Evolutionary conservation across 2,797 vertebrate species (phyloP).

Genomic region (Rhodeus uyekii): DNA sequence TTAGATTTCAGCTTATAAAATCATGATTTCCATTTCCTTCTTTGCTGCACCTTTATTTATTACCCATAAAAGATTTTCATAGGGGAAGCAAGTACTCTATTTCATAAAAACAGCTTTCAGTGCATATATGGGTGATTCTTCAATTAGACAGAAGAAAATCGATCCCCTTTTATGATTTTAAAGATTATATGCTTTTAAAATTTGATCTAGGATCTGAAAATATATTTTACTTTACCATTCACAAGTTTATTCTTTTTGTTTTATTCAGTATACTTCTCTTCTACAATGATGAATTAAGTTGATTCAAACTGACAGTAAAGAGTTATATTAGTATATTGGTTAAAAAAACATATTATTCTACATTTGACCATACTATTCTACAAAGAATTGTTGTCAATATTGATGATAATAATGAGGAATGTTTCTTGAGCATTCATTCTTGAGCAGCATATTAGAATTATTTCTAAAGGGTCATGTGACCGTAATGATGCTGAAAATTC

Average conservation of each 20-base stretch:
- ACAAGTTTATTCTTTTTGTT: not conserved
- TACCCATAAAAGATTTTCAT: conserved; percentile 43
- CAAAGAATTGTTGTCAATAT: not conserved
- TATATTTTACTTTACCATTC: not conserved
- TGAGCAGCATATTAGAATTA: not conserved
- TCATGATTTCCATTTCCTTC: conserved; percentile 62
- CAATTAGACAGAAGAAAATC: not conserved
- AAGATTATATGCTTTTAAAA: not conserved
- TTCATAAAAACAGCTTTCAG: conserved; percentile 5
- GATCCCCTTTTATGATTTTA: not conserved
- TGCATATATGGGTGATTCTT: not conserved
- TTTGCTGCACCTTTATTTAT: conserved; percentile 55
- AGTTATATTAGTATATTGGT: too few relatives aligned
- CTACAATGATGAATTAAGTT: not conserved
- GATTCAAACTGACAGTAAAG: not conserved
- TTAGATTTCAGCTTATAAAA: conserved; percentile 67
- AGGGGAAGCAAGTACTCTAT: not conserved
- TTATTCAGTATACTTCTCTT: not conserved
- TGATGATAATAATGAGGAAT: not conserved
- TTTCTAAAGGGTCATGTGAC: not conserved
- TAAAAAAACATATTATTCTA: not conserved
- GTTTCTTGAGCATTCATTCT: not conserved
- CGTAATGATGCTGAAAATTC: not conserved
- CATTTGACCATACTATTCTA: not conserved
- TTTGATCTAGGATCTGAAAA: too few relatives aligned